These are phyloP conservation scores for Squalus acanthias DNA, from an alignment of 2,797 vertebrate genomes.

Conservation along the genomic window DNA sequence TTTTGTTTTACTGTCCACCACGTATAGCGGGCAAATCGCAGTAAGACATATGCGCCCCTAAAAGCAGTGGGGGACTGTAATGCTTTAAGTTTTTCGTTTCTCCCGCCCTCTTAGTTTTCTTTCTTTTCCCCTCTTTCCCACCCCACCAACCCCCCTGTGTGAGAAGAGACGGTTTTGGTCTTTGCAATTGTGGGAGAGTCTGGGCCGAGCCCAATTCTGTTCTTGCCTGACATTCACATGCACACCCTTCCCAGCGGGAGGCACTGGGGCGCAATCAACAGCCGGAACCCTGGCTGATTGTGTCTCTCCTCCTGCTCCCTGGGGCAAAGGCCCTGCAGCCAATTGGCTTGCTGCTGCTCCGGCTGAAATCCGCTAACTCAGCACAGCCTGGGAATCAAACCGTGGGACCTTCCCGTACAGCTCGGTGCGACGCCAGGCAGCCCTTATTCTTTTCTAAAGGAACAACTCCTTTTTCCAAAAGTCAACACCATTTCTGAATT, in stretches of 20 bases:
- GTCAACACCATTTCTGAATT: background rate
- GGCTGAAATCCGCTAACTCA: background rate
- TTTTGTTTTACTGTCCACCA: background rate
- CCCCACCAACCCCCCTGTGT: too few species aligned
- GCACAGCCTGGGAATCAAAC: background rate
- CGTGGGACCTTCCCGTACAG: background rate
- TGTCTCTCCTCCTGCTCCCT: background rate
- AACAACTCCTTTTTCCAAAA: background rate
- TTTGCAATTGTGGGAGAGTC: background rate
- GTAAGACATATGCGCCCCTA: background rate
- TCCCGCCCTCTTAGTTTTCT: background rate
- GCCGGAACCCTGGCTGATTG: background rate
- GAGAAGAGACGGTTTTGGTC: background rate
- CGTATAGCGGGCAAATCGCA: background rate
- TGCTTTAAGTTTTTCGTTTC: background rate
- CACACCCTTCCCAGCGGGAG: background rate
- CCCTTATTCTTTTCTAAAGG: background rate
- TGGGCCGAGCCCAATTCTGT: background rate
- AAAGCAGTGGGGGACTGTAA: background rate
- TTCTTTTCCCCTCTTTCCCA: too few species aligned
- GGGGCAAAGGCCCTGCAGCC: background rate
- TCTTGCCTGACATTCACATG: background rate
- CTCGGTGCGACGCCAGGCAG: background rate
- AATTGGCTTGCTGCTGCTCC: background rate
- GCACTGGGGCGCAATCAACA: background rate